These are phyloP conservation scores for Elephas maximus DNA, from an alignment of 2,113 vertebrate species.

Conservation along the genomic window DNA sequence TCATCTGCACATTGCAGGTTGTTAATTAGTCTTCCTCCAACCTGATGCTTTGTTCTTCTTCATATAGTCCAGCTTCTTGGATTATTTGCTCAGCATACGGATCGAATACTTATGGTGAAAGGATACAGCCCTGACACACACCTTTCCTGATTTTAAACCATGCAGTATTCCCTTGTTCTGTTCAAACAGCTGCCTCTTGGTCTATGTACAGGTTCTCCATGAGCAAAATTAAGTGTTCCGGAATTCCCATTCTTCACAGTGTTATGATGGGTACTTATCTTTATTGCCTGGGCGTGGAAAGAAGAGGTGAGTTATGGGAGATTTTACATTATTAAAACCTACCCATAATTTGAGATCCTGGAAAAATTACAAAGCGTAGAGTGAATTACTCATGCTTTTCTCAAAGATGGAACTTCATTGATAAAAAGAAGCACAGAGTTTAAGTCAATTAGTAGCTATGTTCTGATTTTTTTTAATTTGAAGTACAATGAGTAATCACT, in stretches of 20 bases:
- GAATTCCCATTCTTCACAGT: not conserved
- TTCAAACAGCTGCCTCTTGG: no score
- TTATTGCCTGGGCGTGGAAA: not conserved
- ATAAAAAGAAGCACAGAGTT: not conserved
- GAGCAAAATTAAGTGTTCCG: no score
- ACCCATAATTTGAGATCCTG: not conserved
- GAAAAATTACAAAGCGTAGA: conserved; percentile 31
- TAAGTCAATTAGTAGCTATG: not conserved
- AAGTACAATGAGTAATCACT: not conserved
- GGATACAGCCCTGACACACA: no score
- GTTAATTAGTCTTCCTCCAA: no score
- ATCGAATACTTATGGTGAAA: no score
- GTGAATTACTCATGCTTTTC: not conserved
- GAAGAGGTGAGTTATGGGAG: not conserved
- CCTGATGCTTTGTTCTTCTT: no score
- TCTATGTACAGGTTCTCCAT: no score
- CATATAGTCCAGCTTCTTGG: no score
- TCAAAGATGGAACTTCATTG: not conserved
- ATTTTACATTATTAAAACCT: conserved; percentile 10
- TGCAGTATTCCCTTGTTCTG: no score
- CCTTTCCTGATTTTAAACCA: no score
- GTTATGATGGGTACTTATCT: not conserved
- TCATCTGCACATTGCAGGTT: no score
- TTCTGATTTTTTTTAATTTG: not conserved
- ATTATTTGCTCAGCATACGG: no score